Evolutionary conservation across 2,797 vertebrate species (phyloP).

Genomic region (Artibeus jamaicensis): DNA sequence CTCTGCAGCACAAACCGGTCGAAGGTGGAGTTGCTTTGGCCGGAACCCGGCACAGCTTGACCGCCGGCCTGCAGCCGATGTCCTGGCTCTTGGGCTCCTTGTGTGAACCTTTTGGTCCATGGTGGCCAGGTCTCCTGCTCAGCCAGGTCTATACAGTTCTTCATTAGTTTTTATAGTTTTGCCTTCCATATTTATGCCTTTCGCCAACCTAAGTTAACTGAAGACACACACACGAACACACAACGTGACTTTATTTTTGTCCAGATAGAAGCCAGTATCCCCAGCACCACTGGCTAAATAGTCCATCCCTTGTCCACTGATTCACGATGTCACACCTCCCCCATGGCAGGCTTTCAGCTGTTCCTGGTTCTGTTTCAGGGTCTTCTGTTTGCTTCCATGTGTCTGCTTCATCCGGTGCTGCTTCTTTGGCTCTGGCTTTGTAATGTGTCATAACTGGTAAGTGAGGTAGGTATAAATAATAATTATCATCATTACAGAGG

Average conservation of each 20-base stretch:
- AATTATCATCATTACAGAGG: not conserved
- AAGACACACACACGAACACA: not conserved
- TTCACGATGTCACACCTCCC: not conserved
- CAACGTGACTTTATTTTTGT: not conserved
- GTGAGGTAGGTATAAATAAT: not conserved
- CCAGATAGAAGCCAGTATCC: not conserved
- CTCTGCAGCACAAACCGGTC: constrained; percentile 89
- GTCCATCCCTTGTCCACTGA: not conserved
- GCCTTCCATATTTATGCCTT: not conserved
- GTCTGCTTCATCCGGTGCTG: not conserved
- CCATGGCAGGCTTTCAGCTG: not conserved
- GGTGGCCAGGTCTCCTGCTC: not conserved
- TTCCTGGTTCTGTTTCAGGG: not conserved
- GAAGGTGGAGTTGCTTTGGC: constrained; percentile 88
- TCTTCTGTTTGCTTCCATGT: not conserved
- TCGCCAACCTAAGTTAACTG: not conserved
- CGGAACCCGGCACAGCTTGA: constrained; percentile 89
- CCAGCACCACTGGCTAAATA: not conserved
- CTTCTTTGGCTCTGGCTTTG: not conserved
- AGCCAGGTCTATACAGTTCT: not conserved
- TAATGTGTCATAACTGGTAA: not conserved
- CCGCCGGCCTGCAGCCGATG: not conserved
- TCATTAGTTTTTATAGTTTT: not conserved
- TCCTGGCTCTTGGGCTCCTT: not conserved
- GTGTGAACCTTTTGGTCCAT: not conserved